Evolutionary conservation across 2,888 invertebrate species (phyloP).

Genomic region (Ephialtes manifestator): DNA sequence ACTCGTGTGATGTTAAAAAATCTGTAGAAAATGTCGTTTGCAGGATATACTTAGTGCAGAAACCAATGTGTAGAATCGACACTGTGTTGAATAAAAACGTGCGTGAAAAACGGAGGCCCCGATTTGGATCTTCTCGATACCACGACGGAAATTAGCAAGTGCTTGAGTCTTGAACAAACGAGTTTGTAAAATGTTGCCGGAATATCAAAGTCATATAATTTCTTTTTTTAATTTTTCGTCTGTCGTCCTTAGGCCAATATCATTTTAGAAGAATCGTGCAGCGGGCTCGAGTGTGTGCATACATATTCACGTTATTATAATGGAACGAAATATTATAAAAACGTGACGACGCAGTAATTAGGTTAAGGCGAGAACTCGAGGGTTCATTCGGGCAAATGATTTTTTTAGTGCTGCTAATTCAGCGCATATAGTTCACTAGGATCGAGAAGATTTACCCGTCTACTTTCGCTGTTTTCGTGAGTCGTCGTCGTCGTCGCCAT

Average conservation of each 20-base stretch:
- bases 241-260: conserved; percentile 12
- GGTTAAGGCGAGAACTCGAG: conserved; percentile 39
- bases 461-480: conserved; percentile 32
- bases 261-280: conserved; percentile 30
- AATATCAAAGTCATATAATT: conserved; percentile 31
- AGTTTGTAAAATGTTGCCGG: neutral
- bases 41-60: too few relatives aligned
- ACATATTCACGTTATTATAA: conserved; percentile 52
- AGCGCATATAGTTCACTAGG: conserved; percentile 2
- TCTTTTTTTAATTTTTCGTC: neutral
- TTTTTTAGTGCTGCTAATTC: conserved; percentile 17
- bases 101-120: too few relatives aligned
- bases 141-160: conserved; percentile 1
- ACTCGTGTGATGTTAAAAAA: too few relatives aligned
- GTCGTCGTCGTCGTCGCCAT: conserved; percentile 35
- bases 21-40: too few relatives aligned
- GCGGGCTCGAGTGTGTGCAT: conserved; percentile 47
- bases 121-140: conserved; percentile 30
- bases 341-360: conserved; percentile 55
- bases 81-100: too few relatives aligned
- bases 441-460: conserved; percentile 36
- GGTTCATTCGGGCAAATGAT: conserved; percentile 1
- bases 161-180: neutral
- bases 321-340: conserved; percentile 13
- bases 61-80: too few relatives aligned